Percentiles rank a stretch among this genome's conserved stretches.
Conservation (phyloP, 2,113 vertebrate genomes). For the Indicator indicator region DNA sequence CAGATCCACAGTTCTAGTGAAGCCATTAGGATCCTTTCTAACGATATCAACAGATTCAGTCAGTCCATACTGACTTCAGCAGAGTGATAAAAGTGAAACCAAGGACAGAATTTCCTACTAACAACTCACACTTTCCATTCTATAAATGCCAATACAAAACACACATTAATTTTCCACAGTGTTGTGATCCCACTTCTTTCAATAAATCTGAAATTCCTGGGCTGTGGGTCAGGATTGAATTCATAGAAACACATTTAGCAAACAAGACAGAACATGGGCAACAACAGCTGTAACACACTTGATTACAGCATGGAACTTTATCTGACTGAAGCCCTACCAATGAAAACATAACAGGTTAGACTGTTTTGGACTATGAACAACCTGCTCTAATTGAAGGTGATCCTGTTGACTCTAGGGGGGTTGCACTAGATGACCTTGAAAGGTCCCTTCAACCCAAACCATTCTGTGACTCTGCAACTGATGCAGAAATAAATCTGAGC, state of each 20-base stretch:
- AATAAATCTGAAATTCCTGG: not conserved
- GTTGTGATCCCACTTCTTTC: not conserved
- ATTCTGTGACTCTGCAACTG: not conserved
- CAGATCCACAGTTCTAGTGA: not conserved
- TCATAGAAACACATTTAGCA: not conserved
- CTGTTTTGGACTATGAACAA: no score
- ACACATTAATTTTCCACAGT: not conserved
- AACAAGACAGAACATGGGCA: not conserved
- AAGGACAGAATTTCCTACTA: not conserved
- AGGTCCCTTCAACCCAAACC: no score
- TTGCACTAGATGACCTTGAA: no score
- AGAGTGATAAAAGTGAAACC: not conserved
- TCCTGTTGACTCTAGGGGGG: no score
- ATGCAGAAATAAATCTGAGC: not conserved
- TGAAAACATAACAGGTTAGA: no score
- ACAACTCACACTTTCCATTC: not conserved
- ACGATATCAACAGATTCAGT: not conserved
- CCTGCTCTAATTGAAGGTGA: no score
- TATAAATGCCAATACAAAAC: not conserved
- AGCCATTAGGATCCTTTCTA: not conserved
- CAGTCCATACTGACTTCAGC: not conserved
- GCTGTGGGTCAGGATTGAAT: rapidly evolving
- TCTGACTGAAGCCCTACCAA: not conserved
- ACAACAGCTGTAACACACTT: not conserved
- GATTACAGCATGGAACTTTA: not conserved